These are phyloP conservation scores for Halocynthia roretzi DNA, from an alignment of 23 tunicate genomes.

Conservation along the genomic window DNA sequence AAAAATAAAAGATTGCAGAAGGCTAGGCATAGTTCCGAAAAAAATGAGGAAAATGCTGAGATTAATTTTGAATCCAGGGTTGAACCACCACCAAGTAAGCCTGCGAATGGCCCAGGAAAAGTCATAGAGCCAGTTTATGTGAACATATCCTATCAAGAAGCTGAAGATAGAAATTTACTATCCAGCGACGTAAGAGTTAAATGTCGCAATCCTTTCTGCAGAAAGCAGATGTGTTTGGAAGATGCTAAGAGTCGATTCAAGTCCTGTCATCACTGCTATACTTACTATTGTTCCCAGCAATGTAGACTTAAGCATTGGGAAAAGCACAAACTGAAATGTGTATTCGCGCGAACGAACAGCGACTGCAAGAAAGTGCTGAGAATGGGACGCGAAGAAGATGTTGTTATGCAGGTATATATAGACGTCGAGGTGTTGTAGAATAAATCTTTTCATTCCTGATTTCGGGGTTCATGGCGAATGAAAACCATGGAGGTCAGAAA, in stretches of 20 bases:
- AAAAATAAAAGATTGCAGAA: no score
- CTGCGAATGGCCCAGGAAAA: background rate
- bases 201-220: constrained; percentile 4
- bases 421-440: no score
- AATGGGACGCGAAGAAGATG: constrained; percentile 9
- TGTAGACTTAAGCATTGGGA: constrained; percentile 4
- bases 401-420: background rate
- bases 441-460: no score
- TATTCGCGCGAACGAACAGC: constrained; percentile 1
- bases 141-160: background rate
- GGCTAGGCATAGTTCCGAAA: no score
- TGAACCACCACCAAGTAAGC: background rate
- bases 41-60: background rate
- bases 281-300: constrained; percentile 5
- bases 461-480: no score
- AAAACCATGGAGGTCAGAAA: no score
- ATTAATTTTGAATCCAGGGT: background rate
- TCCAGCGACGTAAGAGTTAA: background rate
- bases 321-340: background rate
- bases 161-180: background rate
- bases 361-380: constrained; percentile 2
- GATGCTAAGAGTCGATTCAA: constrained; percentile 1
- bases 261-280: constrained; percentile 8
- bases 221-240: constrained; percentile 7
- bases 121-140: constrained; percentile 1